phyloP scores from a whole-genome alignment of 2,797 vertebrate genomes.

The Psittacula echo region DNA sequence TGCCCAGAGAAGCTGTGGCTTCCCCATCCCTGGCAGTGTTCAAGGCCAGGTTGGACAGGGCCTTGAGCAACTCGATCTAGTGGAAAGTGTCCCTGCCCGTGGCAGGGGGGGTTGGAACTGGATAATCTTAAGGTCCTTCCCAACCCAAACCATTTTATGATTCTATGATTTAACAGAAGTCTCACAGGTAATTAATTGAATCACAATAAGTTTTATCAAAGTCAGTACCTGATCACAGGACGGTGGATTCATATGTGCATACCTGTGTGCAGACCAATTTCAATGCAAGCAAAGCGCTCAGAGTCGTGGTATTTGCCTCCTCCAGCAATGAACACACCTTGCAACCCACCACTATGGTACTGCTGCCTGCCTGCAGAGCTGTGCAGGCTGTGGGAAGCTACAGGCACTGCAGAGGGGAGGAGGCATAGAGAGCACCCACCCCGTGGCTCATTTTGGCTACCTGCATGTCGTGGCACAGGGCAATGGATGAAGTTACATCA shows the following conservation, averaged over 20 bases:
- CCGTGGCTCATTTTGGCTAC: not conserved
- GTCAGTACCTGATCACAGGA: not conserved
- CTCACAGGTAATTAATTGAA: not conserved
- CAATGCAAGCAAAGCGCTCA: not conserved
- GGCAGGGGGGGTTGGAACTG: too few relatives aligned
- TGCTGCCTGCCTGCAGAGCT: not conserved
- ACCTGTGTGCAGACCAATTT: not conserved
- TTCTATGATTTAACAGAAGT: not conserved
- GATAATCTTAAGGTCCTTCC: not conserved
- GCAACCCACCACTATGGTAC: not conserved
- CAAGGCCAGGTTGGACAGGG: not conserved
- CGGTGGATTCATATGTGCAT: not conserved
- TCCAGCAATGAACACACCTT: not conserved
- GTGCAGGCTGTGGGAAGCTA: not conserved
- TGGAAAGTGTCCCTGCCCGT: not conserved
- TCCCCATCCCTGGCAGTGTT: not conserved
- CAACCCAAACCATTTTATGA: not conserved
- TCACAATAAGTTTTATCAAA: not conserved
- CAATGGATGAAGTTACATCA: not conserved
- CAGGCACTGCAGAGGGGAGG: not conserved
- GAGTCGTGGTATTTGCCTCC: not conserved
- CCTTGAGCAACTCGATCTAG: not conserved
- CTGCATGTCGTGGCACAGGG: not conserved
- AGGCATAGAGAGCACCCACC: not conserved
- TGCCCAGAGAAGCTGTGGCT: not conserved